A percentile compares a stretch with the other conserved stretches of the same genome.
These are phyloP conservation scores for Proteles cristata DNA, from an alignment of 2,113 vertebrate species.

Conservation along the genomic window DNA sequence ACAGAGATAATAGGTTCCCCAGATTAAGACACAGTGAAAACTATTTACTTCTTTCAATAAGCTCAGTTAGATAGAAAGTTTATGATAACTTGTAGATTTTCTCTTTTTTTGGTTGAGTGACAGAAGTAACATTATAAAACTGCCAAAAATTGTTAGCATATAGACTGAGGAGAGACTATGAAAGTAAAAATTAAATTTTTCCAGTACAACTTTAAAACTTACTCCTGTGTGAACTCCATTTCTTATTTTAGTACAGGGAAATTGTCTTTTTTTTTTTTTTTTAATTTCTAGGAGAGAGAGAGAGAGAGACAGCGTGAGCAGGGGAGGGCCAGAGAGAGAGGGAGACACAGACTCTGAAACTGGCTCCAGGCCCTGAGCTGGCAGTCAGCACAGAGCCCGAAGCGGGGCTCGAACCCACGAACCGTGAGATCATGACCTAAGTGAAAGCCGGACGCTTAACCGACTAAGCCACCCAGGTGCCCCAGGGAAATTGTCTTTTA, in stretches of 20 bases:
- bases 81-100: background rate
- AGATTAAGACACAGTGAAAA: slow-evolving; percentile 60
- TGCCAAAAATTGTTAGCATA: slow-evolving; percentile 70
- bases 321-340: too few relatives aligned
- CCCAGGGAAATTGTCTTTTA: slow-evolving; percentile 81
- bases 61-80: slow-evolving; percentile 22
- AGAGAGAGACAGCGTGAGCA: too few relatives aligned
- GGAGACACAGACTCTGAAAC: too few relatives aligned
- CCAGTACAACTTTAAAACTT: slow-evolving; percentile 80
- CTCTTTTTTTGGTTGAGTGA: slow-evolving; percentile 57
- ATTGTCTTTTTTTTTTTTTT: slow-evolving; percentile 84
- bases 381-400: too few relatives aligned
- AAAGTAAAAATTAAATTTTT: slow-evolving; percentile 9
- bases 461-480: too few relatives aligned
- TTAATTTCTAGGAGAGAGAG: too few relatives aligned
- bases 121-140: slow-evolving; percentile 60
- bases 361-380: too few relatives aligned
- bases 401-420: too few relatives aligned
- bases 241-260: slow-evolving; percentile 79
- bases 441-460: too few relatives aligned
- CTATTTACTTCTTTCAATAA: slow-evolving; percentile 73
- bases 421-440: too few relatives aligned
- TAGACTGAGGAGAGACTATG: background rate
- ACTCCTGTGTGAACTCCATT: slow-evolving; percentile 70
- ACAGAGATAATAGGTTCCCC: slow-evolving; percentile 49